A percentile compares a stretch with the other conserved stretches of the same genome.
Evolutionary conservation across 2,113 vertebrate species (phyloP).

Genomic region (Hippocampus zosterae): DNA sequence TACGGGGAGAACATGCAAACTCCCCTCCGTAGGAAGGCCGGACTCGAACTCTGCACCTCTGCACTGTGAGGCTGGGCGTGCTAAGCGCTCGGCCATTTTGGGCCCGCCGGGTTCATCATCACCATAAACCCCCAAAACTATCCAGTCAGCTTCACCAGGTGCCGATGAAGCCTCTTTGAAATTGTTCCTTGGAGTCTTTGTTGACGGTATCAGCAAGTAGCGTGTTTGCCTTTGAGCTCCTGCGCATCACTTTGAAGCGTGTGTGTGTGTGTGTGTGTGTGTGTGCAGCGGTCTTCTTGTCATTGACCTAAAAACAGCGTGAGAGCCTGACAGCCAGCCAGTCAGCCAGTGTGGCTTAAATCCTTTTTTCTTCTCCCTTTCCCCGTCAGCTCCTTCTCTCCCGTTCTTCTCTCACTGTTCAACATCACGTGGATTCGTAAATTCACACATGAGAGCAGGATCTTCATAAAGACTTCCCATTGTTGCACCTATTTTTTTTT

Average conservation of each 20-base stretch:
- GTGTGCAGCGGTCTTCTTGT: slow-evolving; percentile 61
- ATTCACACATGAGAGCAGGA: slow-evolving; percentile 60
- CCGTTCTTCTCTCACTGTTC: slow-evolving; percentile 51
- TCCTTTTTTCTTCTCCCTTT: slow-evolving; percentile 63
- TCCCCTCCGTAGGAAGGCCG: too few species aligned
- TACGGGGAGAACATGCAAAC: too few species aligned
- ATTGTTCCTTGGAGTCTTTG: slow-evolving; percentile 29
- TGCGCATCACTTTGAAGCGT: slow-evolving; percentile 3
- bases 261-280: neutral
- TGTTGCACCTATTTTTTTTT: slow-evolving; percentile 25
- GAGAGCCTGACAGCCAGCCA: slow-evolving; percentile 61
- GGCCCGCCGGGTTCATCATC: neutral
- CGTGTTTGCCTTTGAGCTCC: slow-evolving; percentile 13
- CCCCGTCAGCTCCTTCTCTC: slow-evolving; percentile 15
- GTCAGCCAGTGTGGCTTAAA: slow-evolving; percentile 64
- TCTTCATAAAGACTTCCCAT: slow-evolving; percentile 56
- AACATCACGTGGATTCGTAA: slow-evolving; percentile 68
- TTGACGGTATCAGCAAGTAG: slow-evolving; percentile 14
- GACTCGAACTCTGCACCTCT: too few species aligned
- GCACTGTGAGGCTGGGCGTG: too few species aligned
- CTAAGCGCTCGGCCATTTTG: too few species aligned
- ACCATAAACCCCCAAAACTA: neutral
- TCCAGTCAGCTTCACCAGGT: slow-evolving; percentile 2
- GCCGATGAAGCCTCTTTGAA: slow-evolving; percentile 27
- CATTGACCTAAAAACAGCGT: slow-evolving; percentile 68